Evolutionary conservation across 2,888 invertebrate species (phyloP), one percentile per base, ranked within the genome.

Genomic region (Melolontha melolontha): DNA sequence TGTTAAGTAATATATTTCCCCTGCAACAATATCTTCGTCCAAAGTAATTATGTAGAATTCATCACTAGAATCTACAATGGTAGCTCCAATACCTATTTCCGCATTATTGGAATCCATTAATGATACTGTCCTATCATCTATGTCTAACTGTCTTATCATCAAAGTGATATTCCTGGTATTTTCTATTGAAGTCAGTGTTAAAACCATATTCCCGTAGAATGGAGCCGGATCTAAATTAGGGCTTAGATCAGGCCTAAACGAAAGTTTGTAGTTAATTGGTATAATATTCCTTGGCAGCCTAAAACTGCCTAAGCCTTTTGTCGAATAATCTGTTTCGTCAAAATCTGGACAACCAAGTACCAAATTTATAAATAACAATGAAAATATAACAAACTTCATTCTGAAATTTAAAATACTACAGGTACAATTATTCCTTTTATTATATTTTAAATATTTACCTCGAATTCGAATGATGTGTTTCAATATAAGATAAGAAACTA

Each of bases 231-330:
- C 17, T 16, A 66, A 7, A 12, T 55, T 49, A 12, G 64, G 50
- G 51, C 66, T 62, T 47, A 73, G 40, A 34, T 34, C 34, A 34
- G 34, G 34, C 10, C 1, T 34, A 10, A 34, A 34, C 2, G 65
- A 66, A 22, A 73, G 22, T 17, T 44, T 63, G 22, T 73, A 73
- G 16, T 54, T 47, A n/a, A 67, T 29, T 8, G 72, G 72, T 54
- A 47, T 12, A 44, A 71, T 39, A 42, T 57, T 64, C 12, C 66
- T 63, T 11, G 72, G 72, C 55, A 72, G 57, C 39, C 65, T n/a
- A 22, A 42, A 59, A n/a, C 54, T 54, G 17, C 12, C 11, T 12
- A 6, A 5, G n/a, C 2, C 51, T 11, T 8, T 17, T 11, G 39
- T n/a, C 4, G 11, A 34, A 16, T 39, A 34, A 6, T 34, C 10